A percentile compares a stretch with the other conserved stretches of the same genome.
Evolutionary conservation across 2,888 invertebrate genomes (phyloP).

Genomic region (Chaetogeoica ovagalla): DNA sequence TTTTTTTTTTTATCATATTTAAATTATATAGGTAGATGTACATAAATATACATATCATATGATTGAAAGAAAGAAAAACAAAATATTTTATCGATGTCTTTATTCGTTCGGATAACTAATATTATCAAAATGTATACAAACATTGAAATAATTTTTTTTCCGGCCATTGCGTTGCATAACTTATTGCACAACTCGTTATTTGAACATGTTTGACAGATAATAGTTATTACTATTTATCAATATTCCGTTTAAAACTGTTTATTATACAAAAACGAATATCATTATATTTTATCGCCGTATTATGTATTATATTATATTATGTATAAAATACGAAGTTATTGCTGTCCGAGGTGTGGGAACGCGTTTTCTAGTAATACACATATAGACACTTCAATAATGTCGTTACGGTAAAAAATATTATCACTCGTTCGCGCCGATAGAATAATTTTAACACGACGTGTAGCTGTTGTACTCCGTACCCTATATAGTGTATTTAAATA

Average conservation of each 20-base stretch:
- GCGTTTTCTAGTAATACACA: constrained; percentile 13
- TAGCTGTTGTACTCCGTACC: too few species aligned
- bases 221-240: constrained; percentile 7
- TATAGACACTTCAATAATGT: not conserved
- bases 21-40: too few species aligned
- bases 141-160: not conserved
- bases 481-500: too few species aligned
- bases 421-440: not conserved
- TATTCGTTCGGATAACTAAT: too few species aligned
- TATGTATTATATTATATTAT: too few species aligned
- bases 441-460: not conserved
- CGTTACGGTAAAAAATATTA: constrained; percentile 9
- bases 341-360: constrained; percentile 13
- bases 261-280: not conserved
- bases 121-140: not conserved
- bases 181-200: not conserved
- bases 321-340: constrained; percentile 4
- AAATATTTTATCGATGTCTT: too few species aligned
- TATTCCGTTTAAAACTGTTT: not conserved
- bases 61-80: too few species aligned
- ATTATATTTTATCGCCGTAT: constrained; percentile 4
- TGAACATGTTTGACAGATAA: not conserved
- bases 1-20: too few species aligned
- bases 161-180: not conserved
- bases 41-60: too few species aligned